A percentile compares a stretch with the other conserved stretches of the same genome.
phyloP scores from a whole-genome alignment of 2,888 invertebrate species.

The Euphydryas editha region DNA sequence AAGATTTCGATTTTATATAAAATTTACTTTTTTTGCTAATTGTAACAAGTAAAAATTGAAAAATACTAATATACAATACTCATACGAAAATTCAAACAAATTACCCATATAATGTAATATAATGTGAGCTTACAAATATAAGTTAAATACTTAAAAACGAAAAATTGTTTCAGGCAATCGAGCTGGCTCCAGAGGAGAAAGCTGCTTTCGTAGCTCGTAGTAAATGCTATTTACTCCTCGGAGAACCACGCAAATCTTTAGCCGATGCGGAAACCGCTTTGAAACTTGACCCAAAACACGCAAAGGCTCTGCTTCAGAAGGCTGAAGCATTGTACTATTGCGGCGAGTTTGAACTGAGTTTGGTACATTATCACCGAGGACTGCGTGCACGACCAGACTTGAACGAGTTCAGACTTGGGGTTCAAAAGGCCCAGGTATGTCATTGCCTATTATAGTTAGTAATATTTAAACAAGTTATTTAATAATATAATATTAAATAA shows the following conservation, averaged over 20 bases:
- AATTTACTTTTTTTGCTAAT: too few species aligned
- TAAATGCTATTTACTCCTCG: conserved; percentile 93
- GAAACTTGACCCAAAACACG: conserved; percentile 87
- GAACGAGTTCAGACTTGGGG: conserved; percentile 89
- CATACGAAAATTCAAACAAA: too few species aligned
- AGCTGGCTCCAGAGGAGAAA: conserved; percentile 92
- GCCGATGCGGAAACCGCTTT: conserved; percentile 93
- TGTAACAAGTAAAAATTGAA: too few species aligned
- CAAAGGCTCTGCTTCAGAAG: conserved; percentile 89
- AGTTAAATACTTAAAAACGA: background rate
- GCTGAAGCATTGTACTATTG: conserved; percentile 96
- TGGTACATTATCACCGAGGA: conserved; percentile 96
- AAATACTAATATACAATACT: too few species aligned
- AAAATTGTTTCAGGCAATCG: conserved; percentile 88
- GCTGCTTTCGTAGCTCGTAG: conserved; percentile 94
- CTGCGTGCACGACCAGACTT: conserved; percentile 92
- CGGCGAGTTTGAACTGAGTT: conserved; percentile 96
- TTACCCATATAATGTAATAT: too few species aligned
- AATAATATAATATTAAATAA: too few species aligned
- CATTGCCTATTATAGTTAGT: too few species aligned
- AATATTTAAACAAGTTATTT: too few species aligned
- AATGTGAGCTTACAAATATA: too few species aligned
- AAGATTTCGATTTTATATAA: too few species aligned
- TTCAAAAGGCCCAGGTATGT: conserved; percentile 91
- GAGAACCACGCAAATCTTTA: conserved; percentile 92